Percentiles rank a stretch among this genome's conserved stretches.
Conservation (phyloP, 2,797 vertebrate genomes). For the Anguilla anguilla region DNA sequence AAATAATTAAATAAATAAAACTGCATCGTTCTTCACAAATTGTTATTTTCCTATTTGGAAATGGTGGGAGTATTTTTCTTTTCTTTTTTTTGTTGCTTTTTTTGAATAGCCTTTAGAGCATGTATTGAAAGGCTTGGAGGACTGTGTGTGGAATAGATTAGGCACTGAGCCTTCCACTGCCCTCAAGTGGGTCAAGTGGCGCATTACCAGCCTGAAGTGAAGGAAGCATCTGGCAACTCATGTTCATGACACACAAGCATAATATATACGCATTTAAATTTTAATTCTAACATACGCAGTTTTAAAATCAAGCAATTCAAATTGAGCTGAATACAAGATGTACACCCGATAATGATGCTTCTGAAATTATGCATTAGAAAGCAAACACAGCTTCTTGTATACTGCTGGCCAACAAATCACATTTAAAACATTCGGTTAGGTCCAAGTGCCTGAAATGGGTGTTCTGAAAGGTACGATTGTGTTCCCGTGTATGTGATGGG, state of each 20-base stretch:
- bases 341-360: conserved; percentile 9
- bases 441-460: not conserved
- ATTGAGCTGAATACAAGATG: conserved; percentile 1
- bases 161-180: not conserved
- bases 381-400: not conserved
- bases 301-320: too few relatives aligned
- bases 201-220: not conserved
- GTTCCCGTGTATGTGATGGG: too few relatives aligned
- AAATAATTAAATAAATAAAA: conserved; percentile 4
- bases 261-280: too few relatives aligned
- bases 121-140: conserved; percentile 67
- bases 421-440: not conserved
- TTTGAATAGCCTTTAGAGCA: conserved; percentile 60
- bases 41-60: conserved; percentile 75
- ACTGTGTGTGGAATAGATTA: conserved; percentile 38
- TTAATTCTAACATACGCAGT: too few relatives aligned
- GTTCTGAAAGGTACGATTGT: not conserved
- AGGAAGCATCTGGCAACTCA: not conserved
- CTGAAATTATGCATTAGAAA: not conserved
- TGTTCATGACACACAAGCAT: not conserved
- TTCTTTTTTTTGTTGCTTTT: conserved; percentile 43
- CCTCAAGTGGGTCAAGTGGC: not conserved
- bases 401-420: not conserved
- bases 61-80: conserved; percentile 57
- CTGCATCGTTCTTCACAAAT: conserved; percentile 61